Conservation (phyloP, 2,797 vertebrate genomes). For the Myripristis murdjan region DNA sequence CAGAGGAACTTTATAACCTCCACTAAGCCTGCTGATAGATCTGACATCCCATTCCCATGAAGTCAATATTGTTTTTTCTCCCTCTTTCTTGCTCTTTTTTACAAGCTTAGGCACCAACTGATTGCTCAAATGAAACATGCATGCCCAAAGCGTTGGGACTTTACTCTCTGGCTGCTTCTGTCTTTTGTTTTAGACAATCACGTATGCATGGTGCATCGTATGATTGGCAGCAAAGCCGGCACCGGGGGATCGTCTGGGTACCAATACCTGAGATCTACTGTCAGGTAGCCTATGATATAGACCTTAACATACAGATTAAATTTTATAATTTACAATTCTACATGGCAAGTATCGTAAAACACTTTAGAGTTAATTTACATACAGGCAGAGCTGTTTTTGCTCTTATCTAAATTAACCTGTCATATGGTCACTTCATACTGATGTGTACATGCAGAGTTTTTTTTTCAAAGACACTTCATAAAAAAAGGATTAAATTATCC, state of each 20-base stretch:
- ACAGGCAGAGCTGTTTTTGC: slow-evolving; percentile 13
- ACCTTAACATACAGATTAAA: slow-evolving; percentile 31
- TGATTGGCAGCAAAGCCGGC: slow-evolving; percentile 97
- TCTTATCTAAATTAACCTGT: slow-evolving; percentile 54
- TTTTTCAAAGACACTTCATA: slow-evolving; percentile 1
- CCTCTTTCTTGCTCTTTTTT: not conserved
- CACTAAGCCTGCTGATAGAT: slow-evolving; percentile 25
- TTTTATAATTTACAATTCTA: not conserved
- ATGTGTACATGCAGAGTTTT: slow-evolving; percentile 9
- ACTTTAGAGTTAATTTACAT: slow-evolving; percentile 46
- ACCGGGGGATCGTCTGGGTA: slow-evolving; percentile 98
- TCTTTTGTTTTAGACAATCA: slow-evolving; percentile 90
- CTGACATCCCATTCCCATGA: slow-evolving; percentile 11
- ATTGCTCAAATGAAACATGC: slow-evolving; percentile 16
- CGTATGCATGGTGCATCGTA: slow-evolving; percentile 97
- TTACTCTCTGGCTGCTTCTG: not conserved
- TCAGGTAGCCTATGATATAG: slow-evolving; percentile 87
- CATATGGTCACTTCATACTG: slow-evolving; percentile 12
- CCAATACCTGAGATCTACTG: slow-evolving; percentile 95
- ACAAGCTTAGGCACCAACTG: not conserved
- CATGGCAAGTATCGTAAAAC: slow-evolving; percentile 23
- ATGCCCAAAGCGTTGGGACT: slow-evolving; percentile 7
- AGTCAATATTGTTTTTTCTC: slow-evolving; percentile 5
- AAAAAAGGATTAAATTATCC: too few relatives aligned
- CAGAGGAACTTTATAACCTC: slow-evolving; percentile 4